Base-by-base conservation (phyloP, 2,797 vertebrate genomes). In the Amniataba percoides region DNA sequence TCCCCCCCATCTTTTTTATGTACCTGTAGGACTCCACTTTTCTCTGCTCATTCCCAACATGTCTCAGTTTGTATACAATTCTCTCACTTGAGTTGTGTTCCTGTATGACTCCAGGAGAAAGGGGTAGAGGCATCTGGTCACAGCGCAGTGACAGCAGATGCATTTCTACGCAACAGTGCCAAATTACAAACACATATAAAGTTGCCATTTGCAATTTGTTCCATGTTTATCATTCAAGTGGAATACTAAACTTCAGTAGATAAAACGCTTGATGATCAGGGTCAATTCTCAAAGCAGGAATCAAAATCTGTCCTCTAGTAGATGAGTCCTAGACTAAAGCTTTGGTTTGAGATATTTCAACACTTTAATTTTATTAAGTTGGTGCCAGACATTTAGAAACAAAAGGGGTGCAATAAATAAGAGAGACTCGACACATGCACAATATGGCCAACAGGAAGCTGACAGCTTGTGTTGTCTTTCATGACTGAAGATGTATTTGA, bases 401-500 rank as follows among this genome's bases (percentile, higher is more conserved):
- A 58, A 63, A 70, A 31, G 39, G 27, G 43, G 2, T 25, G 14
- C 49, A 18, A 71, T 19, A 40, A 79, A 81, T 53, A 31, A 70
- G 46, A 69, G 27, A 63, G 25, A 63, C n/a, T 53, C 55, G 71
- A 14, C 31, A 23, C 19, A 70, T 11, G 61, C 21, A 56, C 48
- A 64, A 15, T 16, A 51, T 34, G 48, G 25, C 18, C 31, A 42
- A 68, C 27, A 68, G 48, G 60, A 34, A 62, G 19, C 59, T 70
- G 52, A 65, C 51, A 64, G 57, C 59, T 71, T 66, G 59, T 12
- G 12, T 53, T 45, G 57, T 60, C 27, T 78, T 59, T 71, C 8
- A 63, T 51, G 14, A 75, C n/a, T 56, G 15, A 23, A 12, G 36
- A 65, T 48, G 18, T 65, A 40, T 71, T 60, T 77, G 75, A 79